phyloP scores from a whole-genome alignment of 2,113 vertebrate species.

The Scomber japonicus region DNA sequence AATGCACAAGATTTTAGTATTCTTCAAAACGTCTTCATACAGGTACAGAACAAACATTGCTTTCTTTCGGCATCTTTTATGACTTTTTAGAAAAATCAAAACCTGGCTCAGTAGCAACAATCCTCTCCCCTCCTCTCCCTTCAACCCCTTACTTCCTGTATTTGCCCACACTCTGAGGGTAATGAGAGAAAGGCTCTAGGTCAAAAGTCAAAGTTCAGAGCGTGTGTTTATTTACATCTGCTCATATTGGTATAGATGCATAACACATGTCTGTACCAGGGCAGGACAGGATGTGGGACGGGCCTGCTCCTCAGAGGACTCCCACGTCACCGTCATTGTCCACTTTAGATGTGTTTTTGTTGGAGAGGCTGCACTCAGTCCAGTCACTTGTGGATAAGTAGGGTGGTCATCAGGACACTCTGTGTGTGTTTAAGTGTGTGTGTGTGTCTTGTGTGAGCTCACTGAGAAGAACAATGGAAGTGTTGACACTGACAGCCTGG shows the following conservation, averaged over 20 bases:
- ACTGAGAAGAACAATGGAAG: conserved; percentile 22
- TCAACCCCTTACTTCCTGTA: conserved; percentile 43
- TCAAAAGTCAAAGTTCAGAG: conserved; percentile 35
- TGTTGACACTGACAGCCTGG: conserved; percentile 11
- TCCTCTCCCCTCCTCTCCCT: not conserved
- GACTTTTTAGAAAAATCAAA: not conserved
- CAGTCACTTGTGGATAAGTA: conserved; percentile 15
- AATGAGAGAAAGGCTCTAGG: not conserved
- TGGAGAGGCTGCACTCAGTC: conserved; percentile 3
- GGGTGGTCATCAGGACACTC: not conserved
- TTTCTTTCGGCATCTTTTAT: too few species aligned
- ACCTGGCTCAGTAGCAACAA: not conserved
- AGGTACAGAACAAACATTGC: too few species aligned
- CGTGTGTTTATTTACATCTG: conserved; percentile 24
- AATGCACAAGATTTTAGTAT: too few species aligned
- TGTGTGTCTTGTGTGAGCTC: not conserved
- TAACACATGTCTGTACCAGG: not conserved
- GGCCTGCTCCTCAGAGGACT: not conserved
- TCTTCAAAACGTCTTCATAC: too few species aligned
- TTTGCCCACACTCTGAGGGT: not conserved
- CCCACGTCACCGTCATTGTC: conserved; percentile 1
- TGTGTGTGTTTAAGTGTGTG: not conserved
- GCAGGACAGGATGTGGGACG: not conserved
- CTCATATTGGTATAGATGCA: not conserved
- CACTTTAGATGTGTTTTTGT: conserved; percentile 13